Evolutionary conservation across 2,797 vertebrate species (phyloP).

Genomic region (Sebastes melanostomus): DNA sequence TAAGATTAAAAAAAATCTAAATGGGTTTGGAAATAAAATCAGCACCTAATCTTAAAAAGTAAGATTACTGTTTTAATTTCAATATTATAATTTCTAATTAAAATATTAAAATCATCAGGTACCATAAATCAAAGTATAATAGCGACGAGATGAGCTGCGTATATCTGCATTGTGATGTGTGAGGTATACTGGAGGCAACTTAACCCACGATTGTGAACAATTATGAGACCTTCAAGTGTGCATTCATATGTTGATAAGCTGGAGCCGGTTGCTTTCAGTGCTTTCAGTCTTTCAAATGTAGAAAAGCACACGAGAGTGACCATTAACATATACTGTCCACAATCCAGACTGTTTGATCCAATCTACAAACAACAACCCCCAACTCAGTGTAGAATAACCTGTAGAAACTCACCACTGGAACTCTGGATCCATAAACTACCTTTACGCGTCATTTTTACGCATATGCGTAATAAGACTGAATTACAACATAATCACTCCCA

Average conservation of each 20-base stretch:
- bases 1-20: too few species aligned
- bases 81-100: too few species aligned
- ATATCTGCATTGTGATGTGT: too few species aligned
- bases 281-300: constrained; percentile 12
- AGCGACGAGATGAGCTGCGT: not conserved
- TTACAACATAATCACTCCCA: not conserved
- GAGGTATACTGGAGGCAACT: not conserved
- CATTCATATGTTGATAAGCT: constrained; percentile 13
- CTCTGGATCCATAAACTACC: not conserved
- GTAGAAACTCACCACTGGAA: not conserved
- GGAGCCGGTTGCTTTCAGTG: not conserved
- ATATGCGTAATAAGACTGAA: not conserved
- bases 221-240: not conserved
- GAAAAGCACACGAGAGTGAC: not conserved
- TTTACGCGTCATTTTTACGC: not conserved
- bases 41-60: too few species aligned
- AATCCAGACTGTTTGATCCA: not conserved
- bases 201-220: not conserved
- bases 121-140: not conserved
- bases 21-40: too few species aligned
- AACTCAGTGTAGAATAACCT: not conserved
- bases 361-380: not conserved
- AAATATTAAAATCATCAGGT: not conserved
- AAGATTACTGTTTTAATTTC: too few species aligned
- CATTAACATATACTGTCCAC: constrained; percentile 4